Percentiles rank a stretch among this genome's conserved stretches.
These are phyloP conservation scores for Anadara kagoshimensis DNA, from an alignment of 1,140 invertebrate genomes.

Conservation along the genomic window DNA sequence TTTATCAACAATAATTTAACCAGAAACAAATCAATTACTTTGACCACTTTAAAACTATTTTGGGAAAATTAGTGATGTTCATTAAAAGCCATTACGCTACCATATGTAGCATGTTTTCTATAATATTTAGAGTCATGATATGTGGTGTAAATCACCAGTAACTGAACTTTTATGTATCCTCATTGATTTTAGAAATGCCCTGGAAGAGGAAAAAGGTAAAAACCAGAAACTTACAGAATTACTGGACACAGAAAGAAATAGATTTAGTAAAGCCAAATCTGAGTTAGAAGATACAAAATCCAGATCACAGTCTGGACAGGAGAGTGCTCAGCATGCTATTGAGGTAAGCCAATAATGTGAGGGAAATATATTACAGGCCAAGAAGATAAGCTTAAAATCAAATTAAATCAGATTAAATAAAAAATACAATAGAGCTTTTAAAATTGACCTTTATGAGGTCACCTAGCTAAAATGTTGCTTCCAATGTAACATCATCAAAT, in stretches of 20 bases:
- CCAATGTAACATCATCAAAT: too few relatives aligned
- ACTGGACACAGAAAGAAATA: constrained; percentile 55
- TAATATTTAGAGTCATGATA: too few relatives aligned
- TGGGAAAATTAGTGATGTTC: too few relatives aligned
- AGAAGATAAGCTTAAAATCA: background rate
- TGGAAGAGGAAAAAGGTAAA: constrained; percentile 68
- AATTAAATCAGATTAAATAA: background rate
- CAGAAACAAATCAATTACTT: too few relatives aligned
- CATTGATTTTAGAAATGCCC: constrained; percentile 55
- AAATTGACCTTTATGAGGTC: too few relatives aligned
- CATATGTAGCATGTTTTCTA: too few relatives aligned
- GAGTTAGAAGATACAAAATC: constrained; percentile 46
- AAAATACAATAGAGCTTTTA: too few relatives aligned
- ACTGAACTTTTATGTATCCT: background rate
- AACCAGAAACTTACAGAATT: constrained; percentile 60
- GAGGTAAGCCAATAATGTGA: constrained; percentile 33
- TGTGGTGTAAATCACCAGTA: too few relatives aligned
- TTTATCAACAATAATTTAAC: too few relatives aligned
- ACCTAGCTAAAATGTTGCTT: too few relatives aligned
- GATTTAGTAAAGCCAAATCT: constrained; percentile 42
- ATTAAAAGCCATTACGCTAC: too few relatives aligned
- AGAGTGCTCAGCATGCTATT: constrained; percentile 36
- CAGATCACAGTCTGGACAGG: constrained; percentile 22
- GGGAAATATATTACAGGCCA: background rate
- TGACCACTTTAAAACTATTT: too few relatives aligned